phyloP scores from a whole-genome alignment of 1,140 invertebrate species.

The Hirudo medicinalis region DNA sequence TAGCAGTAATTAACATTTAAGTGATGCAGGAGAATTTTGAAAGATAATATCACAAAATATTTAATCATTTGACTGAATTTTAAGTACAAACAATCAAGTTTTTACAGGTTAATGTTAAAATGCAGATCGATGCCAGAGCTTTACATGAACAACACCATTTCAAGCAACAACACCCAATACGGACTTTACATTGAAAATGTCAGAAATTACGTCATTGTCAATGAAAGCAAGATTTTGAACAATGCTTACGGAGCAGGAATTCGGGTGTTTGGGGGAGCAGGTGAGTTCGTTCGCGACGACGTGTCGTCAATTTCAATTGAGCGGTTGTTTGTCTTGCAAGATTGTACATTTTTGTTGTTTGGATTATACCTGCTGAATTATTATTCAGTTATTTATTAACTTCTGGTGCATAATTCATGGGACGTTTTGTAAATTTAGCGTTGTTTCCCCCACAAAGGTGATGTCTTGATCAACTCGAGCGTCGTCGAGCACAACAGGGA shows the following conservation, averaged over 20 bases:
- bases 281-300: background rate
- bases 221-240: constrained; percentile 30
- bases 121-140: constrained; percentile 32
- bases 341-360: no score
- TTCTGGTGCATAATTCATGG: no score
- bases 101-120: background rate
- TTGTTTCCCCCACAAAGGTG: constrained; percentile 22
- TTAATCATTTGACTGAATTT: no score
- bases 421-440: no score
- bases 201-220: constrained; percentile 33
- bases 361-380: no score
- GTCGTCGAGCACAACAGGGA: constrained; percentile 31
- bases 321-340: no score
- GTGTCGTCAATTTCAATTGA: background rate
- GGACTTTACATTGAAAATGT: constrained; percentile 38
- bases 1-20: no score
- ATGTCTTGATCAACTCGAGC: constrained; percentile 36
- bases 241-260: constrained; percentile 38
- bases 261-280: constrained; percentile 35
- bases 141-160: constrained; percentile 30
- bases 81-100: no score
- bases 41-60: no score
- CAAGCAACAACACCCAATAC: constrained; percentile 35
- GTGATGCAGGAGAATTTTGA: no score
- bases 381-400: no score